Percentiles rank a stretch among this genome's conserved stretches.
Conservation (phyloP, 2,888 invertebrate genomes). For the Drosophila macrothrix region DNA sequence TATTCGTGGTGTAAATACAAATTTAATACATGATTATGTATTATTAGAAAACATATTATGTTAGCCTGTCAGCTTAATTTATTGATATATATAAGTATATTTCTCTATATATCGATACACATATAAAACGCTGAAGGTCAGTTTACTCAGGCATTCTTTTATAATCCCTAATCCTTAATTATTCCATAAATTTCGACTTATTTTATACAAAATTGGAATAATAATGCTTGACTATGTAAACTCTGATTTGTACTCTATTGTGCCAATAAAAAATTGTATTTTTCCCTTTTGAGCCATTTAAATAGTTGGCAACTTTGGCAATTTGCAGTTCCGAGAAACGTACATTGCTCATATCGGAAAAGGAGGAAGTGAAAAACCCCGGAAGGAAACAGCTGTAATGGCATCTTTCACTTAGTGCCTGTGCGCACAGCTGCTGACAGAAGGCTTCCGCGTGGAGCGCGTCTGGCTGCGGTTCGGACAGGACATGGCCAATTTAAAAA, state of each 20-base stretch:
- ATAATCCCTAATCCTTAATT: too few species aligned
- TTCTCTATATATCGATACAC: background rate
- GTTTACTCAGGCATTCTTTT: background rate
- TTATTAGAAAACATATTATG: background rate
- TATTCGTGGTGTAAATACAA: background rate
- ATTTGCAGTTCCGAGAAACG: slow-evolving; percentile 23
- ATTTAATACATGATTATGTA: background rate
- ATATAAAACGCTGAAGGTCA: background rate
- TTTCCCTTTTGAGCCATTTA: background rate
- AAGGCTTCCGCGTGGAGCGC: slow-evolving; percentile 50
- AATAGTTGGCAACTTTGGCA: slow-evolving; percentile 26
- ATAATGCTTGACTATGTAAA: too few species aligned
- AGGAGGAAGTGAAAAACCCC: slow-evolving; percentile 44
- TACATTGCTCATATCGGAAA: slow-evolving; percentile 28
- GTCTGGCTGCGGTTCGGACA: slow-evolving; percentile 45
- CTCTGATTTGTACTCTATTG: too few species aligned
- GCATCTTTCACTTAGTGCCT: slow-evolving; percentile 65
- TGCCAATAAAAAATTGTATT: background rate
- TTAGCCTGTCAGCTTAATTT: background rate
- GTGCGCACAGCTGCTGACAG: slow-evolving; percentile 49
- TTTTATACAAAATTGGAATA: too few species aligned
- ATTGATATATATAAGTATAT: too few species aligned
- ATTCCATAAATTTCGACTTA: too few species aligned
- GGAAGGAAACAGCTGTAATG: slow-evolving; percentile 57
- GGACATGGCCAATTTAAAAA: slow-evolving; percentile 81